A percentile compares a stretch with the other conserved stretches of the same genome.
Evolutionary conservation across 2,797 vertebrate genomes (phyloP).

Genomic region (Falco berigora): DNA sequence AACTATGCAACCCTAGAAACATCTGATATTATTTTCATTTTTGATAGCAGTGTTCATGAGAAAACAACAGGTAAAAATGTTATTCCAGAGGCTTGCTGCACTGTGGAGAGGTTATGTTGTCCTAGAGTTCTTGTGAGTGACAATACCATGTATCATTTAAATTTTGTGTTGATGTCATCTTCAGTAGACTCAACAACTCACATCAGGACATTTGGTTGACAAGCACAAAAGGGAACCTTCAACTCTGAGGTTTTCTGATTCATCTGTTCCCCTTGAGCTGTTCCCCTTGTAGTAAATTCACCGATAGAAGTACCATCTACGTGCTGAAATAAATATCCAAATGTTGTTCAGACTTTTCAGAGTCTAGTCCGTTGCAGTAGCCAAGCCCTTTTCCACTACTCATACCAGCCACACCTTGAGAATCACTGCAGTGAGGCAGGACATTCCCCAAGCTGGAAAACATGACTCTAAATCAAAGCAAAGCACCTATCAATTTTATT

Average conservation of each 20-base stretch:
- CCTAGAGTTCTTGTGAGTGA: neutral
- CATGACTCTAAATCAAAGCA: neutral
- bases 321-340: neutral
- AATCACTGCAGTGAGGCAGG: neutral
- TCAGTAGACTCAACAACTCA: neutral
- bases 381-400: neutral
- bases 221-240: neutral
- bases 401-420: neutral
- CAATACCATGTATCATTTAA: neutral
- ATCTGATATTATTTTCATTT: neutral
- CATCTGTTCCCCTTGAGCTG: neutral
- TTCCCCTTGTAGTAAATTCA: neutral
- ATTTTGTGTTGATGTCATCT: neutral
- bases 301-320: neutral
- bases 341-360: neutral
- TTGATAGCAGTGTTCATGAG: neutral
- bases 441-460: neutral
- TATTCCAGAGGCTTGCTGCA: neutral
- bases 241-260: neutral
- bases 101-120: neutral
- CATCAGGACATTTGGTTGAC: neutral
- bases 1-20: neutral
- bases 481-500: neutral
- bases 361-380: neutral
- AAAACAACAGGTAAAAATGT: neutral